Evolutionary conservation across 2,888 invertebrate species (phyloP), one percentile per base, ranked within the genome.

Genomic region (Diplolepis rosae): DNA sequence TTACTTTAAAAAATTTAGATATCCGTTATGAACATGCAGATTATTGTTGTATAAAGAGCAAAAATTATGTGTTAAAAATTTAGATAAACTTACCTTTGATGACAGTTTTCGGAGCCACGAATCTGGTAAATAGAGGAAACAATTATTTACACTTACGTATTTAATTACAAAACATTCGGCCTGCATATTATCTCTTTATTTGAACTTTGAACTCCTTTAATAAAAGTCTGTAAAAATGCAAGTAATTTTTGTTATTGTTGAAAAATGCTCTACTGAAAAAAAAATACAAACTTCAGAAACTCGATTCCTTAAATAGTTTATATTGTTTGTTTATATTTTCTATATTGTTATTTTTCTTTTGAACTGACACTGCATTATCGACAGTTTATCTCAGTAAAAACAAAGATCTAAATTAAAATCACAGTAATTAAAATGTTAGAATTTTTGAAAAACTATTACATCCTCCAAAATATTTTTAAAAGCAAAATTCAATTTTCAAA

Each of bases 41-140:
- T n/a, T n/a, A n/a, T n/a, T n/a, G n/a, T n/a, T n/a, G n/a, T n/a
- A n/a, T n/a, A n/a, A n/a, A n/a, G n/a, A n/a, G n/a, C n/a, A n/a
- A n/a, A n/a, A n/a, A n/a, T n/a, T n/a, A n/a, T n/a, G n/a, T n/a
- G n/a, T 45, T 2, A 18, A 45, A 45, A 45, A 22, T 2, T 7
- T 22, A 52, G 11, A 5, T 61, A 45, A 35, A 80, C 82, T 77
- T 77, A 84, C 85, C 80, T 84, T 79, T 67, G 80, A 77, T 45
- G 81, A 78, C 67, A 86, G 73, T 77, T 80, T 84, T 65, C 81
- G 82, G 18, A 81, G 67, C 81, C 85, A 83, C 5, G 50, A 24
- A 65, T 87, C 81, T 42, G 90, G 89, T 61, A 91, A 79, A 83
- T 89, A 89, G 54, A 89, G 85, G 77, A 91, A 91, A 80, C 90